Conservation (phyloP, 2,113 vertebrate genomes). For the Dipodomys stephensi region DNA sequence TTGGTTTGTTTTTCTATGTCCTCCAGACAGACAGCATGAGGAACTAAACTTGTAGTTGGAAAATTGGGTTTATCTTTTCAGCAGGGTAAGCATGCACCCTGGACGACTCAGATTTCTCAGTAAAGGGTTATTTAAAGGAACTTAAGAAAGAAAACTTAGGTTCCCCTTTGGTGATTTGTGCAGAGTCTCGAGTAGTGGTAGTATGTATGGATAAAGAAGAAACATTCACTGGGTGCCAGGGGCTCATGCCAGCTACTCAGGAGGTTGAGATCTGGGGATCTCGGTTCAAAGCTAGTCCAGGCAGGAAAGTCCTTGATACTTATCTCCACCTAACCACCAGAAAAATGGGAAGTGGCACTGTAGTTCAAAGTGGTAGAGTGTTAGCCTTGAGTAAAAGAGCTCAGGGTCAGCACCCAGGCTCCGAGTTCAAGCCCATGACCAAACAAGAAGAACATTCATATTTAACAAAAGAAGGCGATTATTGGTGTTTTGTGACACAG, state of each 20-base stretch:
- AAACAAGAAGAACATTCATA: not conserved
- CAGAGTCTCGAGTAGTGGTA: not conserved
- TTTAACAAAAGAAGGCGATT: not conserved
- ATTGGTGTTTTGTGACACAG: slow-evolving; percentile 3
- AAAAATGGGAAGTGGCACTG: too few species aligned
- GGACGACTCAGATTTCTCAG: not conserved
- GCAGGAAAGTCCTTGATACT: too few species aligned
- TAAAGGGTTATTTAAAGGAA: slow-evolving; percentile 9
- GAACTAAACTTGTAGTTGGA: not conserved
- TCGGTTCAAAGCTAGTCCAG: too few species aligned
- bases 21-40: not conserved
- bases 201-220: slow-evolving; percentile 27
- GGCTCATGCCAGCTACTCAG: too few species aligned
- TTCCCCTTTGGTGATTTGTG: slow-evolving; percentile 6
- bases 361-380: too few species aligned
- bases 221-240: not conserved
- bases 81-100: not conserved
- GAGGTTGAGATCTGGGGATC: too few species aligned
- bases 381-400: too few species aligned
- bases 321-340: too few species aligned
- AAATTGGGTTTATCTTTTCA: not conserved
- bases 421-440: too few species aligned
- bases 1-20: not conserved
- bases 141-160: not conserved
- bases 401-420: too few species aligned